A percentile compares a stretch with the other conserved stretches of the same genome.
Evolutionary conservation across 2,113 vertebrate genomes (phyloP).

Genomic region (Actinemys pallida): DNA sequence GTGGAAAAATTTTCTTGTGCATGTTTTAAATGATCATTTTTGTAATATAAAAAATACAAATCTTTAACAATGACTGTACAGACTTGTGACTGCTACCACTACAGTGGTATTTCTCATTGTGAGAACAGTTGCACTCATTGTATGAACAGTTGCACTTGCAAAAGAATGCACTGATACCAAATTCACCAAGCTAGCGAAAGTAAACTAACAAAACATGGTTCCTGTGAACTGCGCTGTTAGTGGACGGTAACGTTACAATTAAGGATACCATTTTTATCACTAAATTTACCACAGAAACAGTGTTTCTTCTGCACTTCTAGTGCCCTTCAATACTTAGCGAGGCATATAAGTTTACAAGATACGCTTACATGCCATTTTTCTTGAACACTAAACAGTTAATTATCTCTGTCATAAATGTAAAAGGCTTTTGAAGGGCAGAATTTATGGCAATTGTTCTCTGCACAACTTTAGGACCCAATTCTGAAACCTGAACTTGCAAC

Average conservation of each 20-base stretch:
- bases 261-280: conserved; percentile 23
- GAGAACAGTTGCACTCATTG: conserved; percentile 4
- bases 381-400: background rate
- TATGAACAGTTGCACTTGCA: conserved; percentile 18
- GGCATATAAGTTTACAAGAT: background rate
- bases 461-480: conserved; percentile 1
- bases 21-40: conserved; percentile 69
- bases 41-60: conserved; percentile 60
- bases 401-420: background rate
- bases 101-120: conserved; percentile 29
- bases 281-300: background rate
- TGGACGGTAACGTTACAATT: conserved; percentile 12
- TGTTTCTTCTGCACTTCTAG: background rate
- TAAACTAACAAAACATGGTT: background rate
- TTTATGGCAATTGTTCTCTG: conserved; percentile 12
- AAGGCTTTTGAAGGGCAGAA: background rate
- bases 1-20: conserved; percentile 61
- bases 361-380: background rate
- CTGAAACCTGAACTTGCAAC: background rate
- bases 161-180: conserved; percentile 40
- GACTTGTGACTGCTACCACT: conserved; percentile 30
- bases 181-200: background rate
- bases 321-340: conserved; percentile 45
- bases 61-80: conserved; percentile 37
- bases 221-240: background rate